These are phyloP conservation scores for Vesta saturnalis DNA, from an alignment of 2,888 invertebrate species.

Conservation along the genomic window DNA sequence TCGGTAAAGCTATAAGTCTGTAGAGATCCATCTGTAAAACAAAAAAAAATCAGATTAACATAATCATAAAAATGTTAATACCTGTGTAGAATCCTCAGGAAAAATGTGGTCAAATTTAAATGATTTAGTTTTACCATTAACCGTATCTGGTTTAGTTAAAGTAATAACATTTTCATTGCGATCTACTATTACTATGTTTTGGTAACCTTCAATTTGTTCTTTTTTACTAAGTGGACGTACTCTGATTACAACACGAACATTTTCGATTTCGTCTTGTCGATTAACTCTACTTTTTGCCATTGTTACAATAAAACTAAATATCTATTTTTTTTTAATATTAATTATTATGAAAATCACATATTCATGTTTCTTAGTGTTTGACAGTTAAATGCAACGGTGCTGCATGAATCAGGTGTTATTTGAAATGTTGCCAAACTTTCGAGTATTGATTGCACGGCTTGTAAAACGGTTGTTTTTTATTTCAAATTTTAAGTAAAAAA, in stretches of 20 bases:
- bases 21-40: conserved; percentile 86
- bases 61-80: conserved; percentile 53
- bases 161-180: conserved; percentile 80
- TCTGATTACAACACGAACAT: conserved; percentile 95
- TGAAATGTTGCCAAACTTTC: too few species aligned
- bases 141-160: conserved; percentile 77
- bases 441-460: too few species aligned
- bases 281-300: conserved; percentile 40
- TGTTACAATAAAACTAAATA: too few species aligned
- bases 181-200: conserved; percentile 81
- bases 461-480: too few species aligned
- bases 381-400: too few species aligned
- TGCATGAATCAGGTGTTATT: too few species aligned
- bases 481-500: too few species aligned
- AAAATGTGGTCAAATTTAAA: conserved; percentile 96
- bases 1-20: conserved; percentile 94
- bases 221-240: conserved; percentile 91
- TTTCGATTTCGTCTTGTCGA: conserved; percentile 68
- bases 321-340: too few species aligned
- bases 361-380: too few species aligned
- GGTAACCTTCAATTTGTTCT: conserved; percentile 78
- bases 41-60: background rate
- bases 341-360: too few species aligned
- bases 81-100: conserved; percentile 84
- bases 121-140: conserved; percentile 79